phyloP scores from a whole-genome alignment of 2,113 vertebrate species.

The Regulus satrapa region DNA sequence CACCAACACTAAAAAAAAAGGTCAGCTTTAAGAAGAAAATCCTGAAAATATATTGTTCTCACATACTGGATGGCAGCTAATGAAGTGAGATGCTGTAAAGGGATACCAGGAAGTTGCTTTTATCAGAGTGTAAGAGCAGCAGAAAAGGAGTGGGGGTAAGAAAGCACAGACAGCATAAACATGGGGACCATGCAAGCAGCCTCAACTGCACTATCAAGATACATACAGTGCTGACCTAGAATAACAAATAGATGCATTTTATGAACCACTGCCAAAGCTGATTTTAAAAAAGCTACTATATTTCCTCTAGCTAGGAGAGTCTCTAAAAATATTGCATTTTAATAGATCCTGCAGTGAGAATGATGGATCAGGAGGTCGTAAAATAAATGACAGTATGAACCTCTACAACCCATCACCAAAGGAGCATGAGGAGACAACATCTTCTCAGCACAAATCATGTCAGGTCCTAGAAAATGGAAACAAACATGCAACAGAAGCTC shows the following conservation, averaged over 20 bases:
- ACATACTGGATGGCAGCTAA: background rate
- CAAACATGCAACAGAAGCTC: background rate
- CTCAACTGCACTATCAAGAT: background rate
- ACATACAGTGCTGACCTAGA: background rate
- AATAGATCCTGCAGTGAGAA: background rate
- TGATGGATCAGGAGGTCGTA: background rate
- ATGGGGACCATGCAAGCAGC: rapidly evolving
- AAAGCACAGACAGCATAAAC: background rate
- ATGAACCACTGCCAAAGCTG: background rate
- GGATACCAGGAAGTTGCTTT: background rate
- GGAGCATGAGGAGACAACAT: background rate
- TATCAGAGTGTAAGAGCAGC: background rate
- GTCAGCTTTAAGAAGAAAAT: background rate
- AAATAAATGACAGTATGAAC: background rate
- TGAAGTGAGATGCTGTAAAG: background rate
- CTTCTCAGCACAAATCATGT: background rate
- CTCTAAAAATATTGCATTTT: background rate
- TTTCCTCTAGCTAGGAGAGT: background rate
- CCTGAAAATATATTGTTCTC: background rate
- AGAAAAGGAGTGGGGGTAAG: background rate
- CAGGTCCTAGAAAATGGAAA: background rate
- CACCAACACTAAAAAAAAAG: background rate
- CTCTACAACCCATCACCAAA: background rate
- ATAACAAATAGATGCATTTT: background rate
- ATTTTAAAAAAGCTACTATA: background rate